Percentiles rank a stretch among this genome's conserved stretches.
phyloP scores from a whole-genome alignment of 2,797 vertebrate genomes.

The Coendou prehensilis region DNA sequence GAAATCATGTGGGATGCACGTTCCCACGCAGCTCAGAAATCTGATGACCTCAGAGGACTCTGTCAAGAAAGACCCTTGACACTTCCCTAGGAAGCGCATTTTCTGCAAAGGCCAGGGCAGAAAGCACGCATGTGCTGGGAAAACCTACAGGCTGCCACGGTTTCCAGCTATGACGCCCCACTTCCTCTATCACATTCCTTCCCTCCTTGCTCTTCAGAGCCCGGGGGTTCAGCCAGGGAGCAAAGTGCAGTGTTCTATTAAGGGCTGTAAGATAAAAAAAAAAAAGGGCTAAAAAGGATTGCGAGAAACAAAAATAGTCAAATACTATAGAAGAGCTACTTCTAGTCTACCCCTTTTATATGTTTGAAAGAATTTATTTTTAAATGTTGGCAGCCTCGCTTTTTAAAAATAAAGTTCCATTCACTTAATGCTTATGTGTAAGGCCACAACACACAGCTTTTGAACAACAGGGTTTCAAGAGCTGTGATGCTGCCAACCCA shows the following conservation, averaged over 20 bases:
- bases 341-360: not conserved
- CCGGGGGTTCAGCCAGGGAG: constrained; percentile 4
- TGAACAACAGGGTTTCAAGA: not conserved
- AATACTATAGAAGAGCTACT: constrained; percentile 1
- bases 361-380: constrained; percentile 42
- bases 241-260: constrained; percentile 37
- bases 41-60: constrained; percentile 87
- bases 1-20: constrained; percentile 78
- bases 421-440: not conserved
- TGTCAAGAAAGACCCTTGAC: constrained; percentile 85
- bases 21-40: constrained; percentile 87
- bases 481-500: not conserved
- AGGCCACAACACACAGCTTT: not conserved
- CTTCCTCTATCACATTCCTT: constrained; percentile 84
- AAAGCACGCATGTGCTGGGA: constrained; percentile 83
- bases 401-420: constrained; percentile 60
- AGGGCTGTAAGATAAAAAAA: constrained; percentile 60
- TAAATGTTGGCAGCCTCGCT: constrained; percentile 19
- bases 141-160: constrained; percentile 59
- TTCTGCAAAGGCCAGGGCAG: constrained; percentile 78
- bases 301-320: constrained; percentile 51
- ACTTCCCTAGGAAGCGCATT: constrained; percentile 85
- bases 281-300: not conserved
- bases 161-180: constrained; percentile 1
- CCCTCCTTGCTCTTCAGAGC: constrained; percentile 68